These are phyloP conservation scores for Elachura formosa DNA, from an alignment of 2,113 vertebrate genomes.

Conservation along the genomic window DNA sequence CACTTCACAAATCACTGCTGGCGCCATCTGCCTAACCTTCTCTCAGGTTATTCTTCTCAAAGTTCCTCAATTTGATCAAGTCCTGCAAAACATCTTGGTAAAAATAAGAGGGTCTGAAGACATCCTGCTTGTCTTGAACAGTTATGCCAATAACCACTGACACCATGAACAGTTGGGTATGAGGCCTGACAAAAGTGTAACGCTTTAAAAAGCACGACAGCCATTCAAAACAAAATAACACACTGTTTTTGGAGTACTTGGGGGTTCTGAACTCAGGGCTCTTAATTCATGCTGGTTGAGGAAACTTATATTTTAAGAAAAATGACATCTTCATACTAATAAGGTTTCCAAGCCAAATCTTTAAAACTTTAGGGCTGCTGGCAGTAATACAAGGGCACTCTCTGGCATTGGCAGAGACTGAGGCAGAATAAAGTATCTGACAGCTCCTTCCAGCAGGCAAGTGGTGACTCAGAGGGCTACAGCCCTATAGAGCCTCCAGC, in stretches of 20 bases:
- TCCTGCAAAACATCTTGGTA: not conserved
- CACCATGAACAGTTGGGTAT: not conserved
- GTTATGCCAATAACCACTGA: not conserved
- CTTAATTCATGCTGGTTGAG: not conserved
- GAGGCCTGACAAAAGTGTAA: not conserved
- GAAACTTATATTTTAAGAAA: not conserved
- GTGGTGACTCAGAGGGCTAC: not conserved
- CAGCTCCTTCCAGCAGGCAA: not conserved
- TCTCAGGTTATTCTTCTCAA: not conserved
- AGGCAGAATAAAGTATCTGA: not conserved
- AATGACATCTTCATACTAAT: not conserved
- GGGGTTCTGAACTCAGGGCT: not conserved
- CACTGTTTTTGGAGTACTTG: not conserved
- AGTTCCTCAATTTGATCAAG: not conserved
- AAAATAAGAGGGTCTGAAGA: not conserved
- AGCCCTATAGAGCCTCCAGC: not conserved
- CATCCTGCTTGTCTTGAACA: accelerated
- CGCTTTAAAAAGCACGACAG: not conserved
- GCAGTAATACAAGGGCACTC: not conserved
- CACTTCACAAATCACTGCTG: not conserved
- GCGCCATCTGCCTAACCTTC: not conserved
- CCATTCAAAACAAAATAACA: not conserved
- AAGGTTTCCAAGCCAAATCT: not conserved
- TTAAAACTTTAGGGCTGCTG: not conserved
- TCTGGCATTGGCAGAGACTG: not conserved